A percentile compares a stretch with the other conserved stretches of the same genome.
These are phyloP conservation scores for Rhopalosiphum nymphaeae DNA, from an alignment of 2,888 invertebrate species.

Conservation along the genomic window DNA sequence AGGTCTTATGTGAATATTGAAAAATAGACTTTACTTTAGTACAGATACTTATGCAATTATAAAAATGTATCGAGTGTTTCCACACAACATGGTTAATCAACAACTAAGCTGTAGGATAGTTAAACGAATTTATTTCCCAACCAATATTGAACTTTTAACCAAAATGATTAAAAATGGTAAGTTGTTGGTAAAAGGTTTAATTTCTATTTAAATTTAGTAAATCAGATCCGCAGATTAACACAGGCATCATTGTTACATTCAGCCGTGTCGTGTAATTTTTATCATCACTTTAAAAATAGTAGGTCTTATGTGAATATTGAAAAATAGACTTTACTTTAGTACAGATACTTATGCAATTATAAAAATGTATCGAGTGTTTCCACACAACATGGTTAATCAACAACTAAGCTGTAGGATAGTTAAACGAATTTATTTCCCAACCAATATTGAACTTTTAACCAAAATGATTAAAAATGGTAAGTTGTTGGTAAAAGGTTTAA, in stretches of 20 bases:
- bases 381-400: conserved; percentile 32
- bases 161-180: conserved; percentile 48
- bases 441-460: conserved; percentile 34
- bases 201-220: neutral
- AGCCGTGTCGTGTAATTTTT: conserved; percentile 29
- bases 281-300: conserved; percentile 9
- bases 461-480: conserved; percentile 48
- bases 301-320: neutral
- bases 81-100: conserved; percentile 33
- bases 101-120: conserved; percentile 41
- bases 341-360: neutral
- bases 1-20: neutral
- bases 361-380: conserved; percentile 61
- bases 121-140: conserved; percentile 56
- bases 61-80: conserved; percentile 61
- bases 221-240: conserved; percentile 52
- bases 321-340: neutral
- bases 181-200: conserved; percentile 8
- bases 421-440: conserved; percentile 56
- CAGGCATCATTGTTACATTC: conserved; percentile 28
- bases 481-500: conserved; percentile 4
- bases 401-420: conserved; percentile 41
- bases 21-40: neutral
- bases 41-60: neutral
- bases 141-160: conserved; percentile 35